Evolutionary conservation across 1,140 invertebrate genomes (phyloP), one percentile per base, ranked within the genome.

Genomic region (Neodiprion virginianus): DNA sequence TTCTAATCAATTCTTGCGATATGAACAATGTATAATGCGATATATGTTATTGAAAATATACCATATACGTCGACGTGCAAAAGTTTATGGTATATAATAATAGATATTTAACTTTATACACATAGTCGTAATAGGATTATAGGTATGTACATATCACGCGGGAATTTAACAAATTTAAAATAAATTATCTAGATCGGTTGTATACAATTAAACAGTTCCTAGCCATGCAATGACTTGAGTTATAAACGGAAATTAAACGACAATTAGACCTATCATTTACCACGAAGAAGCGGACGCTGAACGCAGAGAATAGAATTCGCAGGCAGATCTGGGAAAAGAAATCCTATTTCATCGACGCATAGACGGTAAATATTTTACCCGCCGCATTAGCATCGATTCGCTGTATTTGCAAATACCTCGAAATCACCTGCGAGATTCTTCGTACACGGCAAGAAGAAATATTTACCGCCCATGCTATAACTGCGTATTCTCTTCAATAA

Each of bases 101-200:
- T 61, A 61, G n/a, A 61, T 61, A 61, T 61, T 61, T 61, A 4
- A 61, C 53, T 61, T 40, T 61, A 61, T 61, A 61, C 53, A 61
- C 5, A 40, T 40, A 40, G 28, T 40, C 2, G 28, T 40, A 40
- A 40, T 40, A 40, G 28, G 28, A 40, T 40, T 40, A 40, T 61
- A 17, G 53, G 11, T 61, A 14, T 17, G 53, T 61, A 61, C 53
- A 61, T 61, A 61, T 61, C 53, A 61, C 53, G 53, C 53, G 11
- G n/a, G 4, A 61, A 61, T 61, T 14, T 61, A 61, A 17, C 7
- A 5, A 61, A 61, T 61, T 61, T 61, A 0, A 61, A 61, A 61
- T 61, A 8, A 61, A 61, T 61, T 61, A 61, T 61, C 4, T 61
- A 61, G 53, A 61, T 0, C 28, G 28, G 28, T 40, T 40, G 28